phyloP scores from a whole-genome alignment of 2,113 vertebrate genomes.

The Gobio gobio region DNA sequence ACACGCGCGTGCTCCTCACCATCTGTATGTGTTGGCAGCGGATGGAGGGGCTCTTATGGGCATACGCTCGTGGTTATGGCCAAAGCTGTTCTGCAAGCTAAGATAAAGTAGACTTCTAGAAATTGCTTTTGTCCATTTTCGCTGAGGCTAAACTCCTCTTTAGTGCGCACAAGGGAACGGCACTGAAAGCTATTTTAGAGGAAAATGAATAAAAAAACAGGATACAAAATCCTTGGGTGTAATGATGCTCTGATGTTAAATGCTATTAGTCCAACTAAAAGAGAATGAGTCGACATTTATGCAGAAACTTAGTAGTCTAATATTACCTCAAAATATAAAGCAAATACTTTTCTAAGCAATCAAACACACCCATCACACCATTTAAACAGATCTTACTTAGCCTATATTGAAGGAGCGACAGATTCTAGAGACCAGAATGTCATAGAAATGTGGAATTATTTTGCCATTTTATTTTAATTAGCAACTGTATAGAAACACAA shows the following conservation, averaged over 20 bases:
- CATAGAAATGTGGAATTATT: no score
- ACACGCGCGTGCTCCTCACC: background rate
- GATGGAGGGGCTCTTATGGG: conserved; percentile 24
- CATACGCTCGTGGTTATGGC: background rate
- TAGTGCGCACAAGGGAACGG: background rate
- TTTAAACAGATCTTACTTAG: background rate
- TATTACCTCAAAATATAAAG: conserved; percentile 1
- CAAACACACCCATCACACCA: background rate
- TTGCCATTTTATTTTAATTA: no score
- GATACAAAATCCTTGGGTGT: background rate
- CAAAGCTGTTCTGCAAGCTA: conserved; percentile 30
- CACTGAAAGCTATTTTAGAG: background rate
- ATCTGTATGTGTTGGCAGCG: conserved; percentile 37
- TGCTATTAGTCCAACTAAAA: background rate
- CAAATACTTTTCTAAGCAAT: background rate
- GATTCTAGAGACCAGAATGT: background rate
- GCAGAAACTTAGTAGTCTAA: background rate
- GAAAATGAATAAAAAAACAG: background rate
- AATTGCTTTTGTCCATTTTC: background rate
- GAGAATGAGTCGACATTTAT: background rate
- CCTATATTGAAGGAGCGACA: background rate
- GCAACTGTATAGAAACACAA: no score
- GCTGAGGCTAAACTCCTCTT: background rate
- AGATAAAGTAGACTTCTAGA: conserved; percentile 29
- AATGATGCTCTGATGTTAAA: background rate